Conservation (phyloP, 2,797 vertebrate species). For the Balearica regulorum region DNA sequence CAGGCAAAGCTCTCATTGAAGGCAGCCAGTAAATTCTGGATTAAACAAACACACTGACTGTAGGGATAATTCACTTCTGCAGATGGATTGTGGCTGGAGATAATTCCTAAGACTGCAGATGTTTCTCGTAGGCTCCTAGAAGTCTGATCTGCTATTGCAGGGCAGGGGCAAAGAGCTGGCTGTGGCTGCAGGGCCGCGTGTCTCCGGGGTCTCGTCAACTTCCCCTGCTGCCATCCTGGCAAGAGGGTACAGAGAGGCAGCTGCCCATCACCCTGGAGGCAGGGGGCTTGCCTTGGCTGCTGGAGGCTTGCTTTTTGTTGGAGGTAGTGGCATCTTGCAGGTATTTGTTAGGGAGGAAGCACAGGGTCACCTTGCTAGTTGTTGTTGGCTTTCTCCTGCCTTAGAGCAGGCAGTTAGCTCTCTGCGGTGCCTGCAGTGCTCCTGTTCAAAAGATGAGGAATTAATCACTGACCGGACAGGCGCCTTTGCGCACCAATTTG, state of each 20-base stretch:
- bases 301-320: not conserved
- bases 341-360: not conserved
- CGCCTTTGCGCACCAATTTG: not conserved
- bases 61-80: not conserved
- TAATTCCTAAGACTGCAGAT: not conserved
- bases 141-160: not conserved
- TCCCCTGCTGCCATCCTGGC: not conserved
- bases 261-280: not conserved
- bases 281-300: not conserved
- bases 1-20: not conserved
- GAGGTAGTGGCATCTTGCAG: not conserved
- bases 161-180: not conserved
- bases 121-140: not conserved
- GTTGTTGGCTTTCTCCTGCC: not conserved
- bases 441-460: not conserved
- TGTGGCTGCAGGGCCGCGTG: not conserved
- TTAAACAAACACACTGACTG: not conserved
- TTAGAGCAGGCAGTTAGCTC: not conserved
- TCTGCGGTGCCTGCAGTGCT: not conserved
- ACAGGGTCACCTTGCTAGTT: not conserved
- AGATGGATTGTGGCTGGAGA: not conserved
- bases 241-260: not conserved
- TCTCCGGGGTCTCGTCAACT: not conserved
- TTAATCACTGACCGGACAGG: not conserved
- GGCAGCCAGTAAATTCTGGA: not conserved